Conservation (phyloP, 2,888 invertebrate species). For the Pollenia amentaria region DNA sequence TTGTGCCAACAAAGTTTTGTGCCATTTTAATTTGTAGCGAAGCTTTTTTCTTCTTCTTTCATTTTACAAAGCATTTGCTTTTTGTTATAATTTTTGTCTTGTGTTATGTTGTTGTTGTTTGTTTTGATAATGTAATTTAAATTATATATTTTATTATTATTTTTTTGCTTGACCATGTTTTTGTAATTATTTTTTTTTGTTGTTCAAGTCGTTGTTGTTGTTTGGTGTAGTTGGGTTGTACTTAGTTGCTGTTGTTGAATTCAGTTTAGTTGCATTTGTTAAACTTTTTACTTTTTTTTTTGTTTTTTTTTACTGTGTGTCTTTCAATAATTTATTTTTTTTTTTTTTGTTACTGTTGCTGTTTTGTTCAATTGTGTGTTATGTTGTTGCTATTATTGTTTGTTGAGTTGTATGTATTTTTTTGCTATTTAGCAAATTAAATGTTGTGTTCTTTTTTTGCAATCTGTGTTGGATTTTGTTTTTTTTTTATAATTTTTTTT, state of each 20-base stretch:
- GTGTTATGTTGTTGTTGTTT: conserved; percentile 75
- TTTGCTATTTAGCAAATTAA: conserved; percentile 83
- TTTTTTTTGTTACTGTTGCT: background rate
- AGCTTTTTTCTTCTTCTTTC: conserved; percentile 58
- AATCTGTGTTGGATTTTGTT: conserved; percentile 49
- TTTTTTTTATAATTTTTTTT: conserved; percentile 53
- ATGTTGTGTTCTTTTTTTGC: conserved; percentile 77
- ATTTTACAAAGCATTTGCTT: conserved; percentile 71
- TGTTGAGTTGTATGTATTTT: conserved; percentile 62
- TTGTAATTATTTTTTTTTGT: conserved; percentile 48
- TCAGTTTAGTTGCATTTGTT: conserved; percentile 74
- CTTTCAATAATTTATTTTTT: conserved; percentile 61
- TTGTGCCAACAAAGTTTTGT: conserved; percentile 77
- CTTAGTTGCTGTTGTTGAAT: conserved; percentile 51
- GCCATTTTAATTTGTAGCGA: conserved; percentile 73
- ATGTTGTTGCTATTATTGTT: conserved; percentile 54
- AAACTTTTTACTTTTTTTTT: conserved; percentile 68
- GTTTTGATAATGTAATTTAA: conserved; percentile 69
- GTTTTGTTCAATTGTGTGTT: conserved; percentile 58
- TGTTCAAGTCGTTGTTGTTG: conserved; percentile 72
- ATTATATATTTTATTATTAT: conserved; percentile 67
- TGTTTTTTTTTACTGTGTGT: conserved; percentile 45
- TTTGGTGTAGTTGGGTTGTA: conserved; percentile 54
- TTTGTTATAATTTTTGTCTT: conserved; percentile 59
- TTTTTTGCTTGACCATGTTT: conserved; percentile 70